phyloP scores from a whole-genome alignment of 2,888 invertebrate genomes.

The Acanthosepion esculentum region DNA sequence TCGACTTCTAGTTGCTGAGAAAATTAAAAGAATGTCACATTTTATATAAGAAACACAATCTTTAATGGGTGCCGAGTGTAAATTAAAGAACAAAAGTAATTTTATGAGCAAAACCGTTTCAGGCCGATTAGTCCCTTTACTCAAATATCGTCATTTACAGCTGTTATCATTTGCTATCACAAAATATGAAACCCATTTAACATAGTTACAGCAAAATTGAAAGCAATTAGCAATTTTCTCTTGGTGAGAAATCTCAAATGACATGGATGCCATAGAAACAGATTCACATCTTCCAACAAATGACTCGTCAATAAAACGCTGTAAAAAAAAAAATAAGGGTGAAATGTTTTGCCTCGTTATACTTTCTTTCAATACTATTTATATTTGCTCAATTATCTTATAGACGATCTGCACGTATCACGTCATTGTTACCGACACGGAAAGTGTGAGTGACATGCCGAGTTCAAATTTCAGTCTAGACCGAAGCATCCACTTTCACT shows the following conservation, averaged over 20 bases:
- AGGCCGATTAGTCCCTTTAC: not conserved
- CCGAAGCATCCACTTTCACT: too few species aligned
- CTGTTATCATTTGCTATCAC: not conserved
- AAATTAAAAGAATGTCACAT: constrained; percentile 33
- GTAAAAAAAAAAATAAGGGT: too few species aligned
- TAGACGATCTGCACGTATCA: too few species aligned
- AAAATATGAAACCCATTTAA: not conserved
- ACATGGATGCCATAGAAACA: not conserved
- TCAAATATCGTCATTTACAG: not conserved
- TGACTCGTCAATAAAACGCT: too few species aligned
- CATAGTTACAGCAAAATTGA: not conserved
- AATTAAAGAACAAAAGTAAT: not conserved
- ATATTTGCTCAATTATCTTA: too few species aligned
- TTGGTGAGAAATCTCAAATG: not conserved
- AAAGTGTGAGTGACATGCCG: too few species aligned
- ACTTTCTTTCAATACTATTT: too few species aligned
- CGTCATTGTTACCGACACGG: too few species aligned
- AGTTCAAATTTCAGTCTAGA: too few species aligned
- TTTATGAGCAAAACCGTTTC: not conserved
- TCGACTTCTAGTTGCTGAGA: not conserved
- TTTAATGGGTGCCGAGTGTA: not conserved
- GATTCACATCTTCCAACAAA: not conserved
- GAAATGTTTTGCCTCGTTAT: too few species aligned
- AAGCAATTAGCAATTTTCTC: not conserved
- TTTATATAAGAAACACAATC: not conserved